These are phyloP conservation scores for Hyalella azteca DNA, from an alignment of 2,888 invertebrate genomes.

Conservation along the genomic window DNA sequence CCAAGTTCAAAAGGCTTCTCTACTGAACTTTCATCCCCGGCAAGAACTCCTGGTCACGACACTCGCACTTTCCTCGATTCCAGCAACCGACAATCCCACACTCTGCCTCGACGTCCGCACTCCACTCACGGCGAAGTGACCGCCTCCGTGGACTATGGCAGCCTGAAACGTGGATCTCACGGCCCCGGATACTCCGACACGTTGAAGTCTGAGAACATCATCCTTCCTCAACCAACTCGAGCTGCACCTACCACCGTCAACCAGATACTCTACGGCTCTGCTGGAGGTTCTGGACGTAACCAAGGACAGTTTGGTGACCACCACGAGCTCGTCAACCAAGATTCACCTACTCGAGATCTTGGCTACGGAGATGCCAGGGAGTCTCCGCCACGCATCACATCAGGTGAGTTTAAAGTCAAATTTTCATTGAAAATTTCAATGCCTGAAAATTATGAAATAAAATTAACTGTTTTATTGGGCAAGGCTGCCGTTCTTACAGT, in stretches of 20 bases:
- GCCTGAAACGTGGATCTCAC: background rate
- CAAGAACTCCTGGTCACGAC: background rate
- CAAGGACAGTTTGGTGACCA: background rate
- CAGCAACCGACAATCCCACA: slow-evolving; percentile 38
- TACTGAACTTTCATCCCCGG: background rate
- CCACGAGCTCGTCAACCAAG: background rate
- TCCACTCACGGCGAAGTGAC: background rate
- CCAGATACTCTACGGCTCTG: background rate
- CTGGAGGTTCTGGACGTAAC: background rate
- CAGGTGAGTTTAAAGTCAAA: background rate
- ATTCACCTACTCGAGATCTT: background rate
- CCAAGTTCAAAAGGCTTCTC: background rate
- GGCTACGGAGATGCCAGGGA: background rate
- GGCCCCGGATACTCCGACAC: background rate
- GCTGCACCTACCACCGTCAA: slow-evolving; percentile 11
- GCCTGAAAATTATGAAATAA: too few relatives aligned
- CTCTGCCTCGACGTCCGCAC: slow-evolving; percentile 46
- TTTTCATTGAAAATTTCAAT: background rate
- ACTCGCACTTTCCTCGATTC: background rate
- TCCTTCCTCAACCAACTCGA: slow-evolving; percentile 4
- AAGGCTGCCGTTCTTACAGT: too few relatives aligned
- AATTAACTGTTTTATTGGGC: too few relatives aligned
- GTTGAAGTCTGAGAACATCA: background rate
- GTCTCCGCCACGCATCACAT: slow-evolving; percentile 12
- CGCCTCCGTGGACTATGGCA: background rate